Conservation (phyloP, 2,797 vertebrate genomes). For the Meriones psammophilus region DNA sequence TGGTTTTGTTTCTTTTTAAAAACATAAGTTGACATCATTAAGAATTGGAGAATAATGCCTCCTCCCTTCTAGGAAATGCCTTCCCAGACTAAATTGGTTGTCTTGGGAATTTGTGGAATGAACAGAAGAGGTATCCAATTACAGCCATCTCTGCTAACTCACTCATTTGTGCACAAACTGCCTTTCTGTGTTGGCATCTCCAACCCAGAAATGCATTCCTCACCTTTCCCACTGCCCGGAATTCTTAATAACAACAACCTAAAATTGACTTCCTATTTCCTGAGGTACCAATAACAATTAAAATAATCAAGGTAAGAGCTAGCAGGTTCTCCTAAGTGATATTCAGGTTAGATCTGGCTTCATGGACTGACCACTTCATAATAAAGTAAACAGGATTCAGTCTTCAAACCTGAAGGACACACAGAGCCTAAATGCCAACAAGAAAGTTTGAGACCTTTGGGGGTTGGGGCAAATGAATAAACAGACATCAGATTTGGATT, state of each 20-base stretch:
- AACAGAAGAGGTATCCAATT: constrained; percentile 41
- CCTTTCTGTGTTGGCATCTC: neutral
- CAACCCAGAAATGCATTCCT: neutral
- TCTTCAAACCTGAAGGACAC: constrained; percentile 11
- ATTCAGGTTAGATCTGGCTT: constrained; percentile 21
- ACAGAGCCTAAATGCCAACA: constrained; percentile 9
- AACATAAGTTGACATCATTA: constrained; percentile 40
- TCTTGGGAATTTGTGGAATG: constrained; percentile 53
- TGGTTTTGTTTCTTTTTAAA: neutral
- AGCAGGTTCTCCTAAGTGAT: neutral
- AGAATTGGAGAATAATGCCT: constrained; percentile 5
- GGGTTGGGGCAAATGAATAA: constrained; percentile 32
- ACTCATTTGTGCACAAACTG: neutral
- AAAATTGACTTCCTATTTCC: constrained; percentile 57
- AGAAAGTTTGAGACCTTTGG: constrained; percentile 36
- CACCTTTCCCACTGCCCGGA: constrained; percentile 31
- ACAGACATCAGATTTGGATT: constrained; percentile 17
- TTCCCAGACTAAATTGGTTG: constrained; percentile 51
- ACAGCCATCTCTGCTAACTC: neutral
- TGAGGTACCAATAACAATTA: constrained; percentile 58
- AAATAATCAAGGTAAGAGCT: constrained; percentile 46
- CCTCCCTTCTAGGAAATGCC: constrained; percentile 7
- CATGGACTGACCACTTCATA: neutral
- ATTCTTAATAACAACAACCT: constrained; percentile 55
- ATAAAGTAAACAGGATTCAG: constrained; percentile 52